Base-by-base conservation (phyloP, 2,888 invertebrate species). In the Steinernema carpocapsae region DNA sequence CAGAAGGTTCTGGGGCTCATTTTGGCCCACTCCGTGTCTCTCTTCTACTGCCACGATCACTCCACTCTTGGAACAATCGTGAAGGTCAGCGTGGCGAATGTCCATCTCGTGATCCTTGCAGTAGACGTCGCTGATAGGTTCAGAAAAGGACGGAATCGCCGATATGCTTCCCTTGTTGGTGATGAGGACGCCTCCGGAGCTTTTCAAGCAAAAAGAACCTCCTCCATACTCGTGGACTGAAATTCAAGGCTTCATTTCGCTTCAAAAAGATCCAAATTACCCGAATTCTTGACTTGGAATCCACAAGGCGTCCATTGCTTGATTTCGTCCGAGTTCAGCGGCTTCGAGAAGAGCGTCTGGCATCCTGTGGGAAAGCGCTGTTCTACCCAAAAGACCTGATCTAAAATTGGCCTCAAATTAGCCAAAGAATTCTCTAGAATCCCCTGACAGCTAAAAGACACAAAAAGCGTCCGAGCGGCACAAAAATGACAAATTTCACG, bases 151-250 rank as follows among this genome's bases (percentile, higher is more conserved):
- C 43, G 24, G 2, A 19, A 71, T 71, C 64, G 64, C 24, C 12
- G 71, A 45, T 7, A 71, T 71, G 17, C 14, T 45, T 4, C 71
- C 45, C 71, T 46, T 71, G 45, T 46, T 71, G 1, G 71, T 46
- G 42, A 81, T 37, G 7, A 81, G 75, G 14, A 88, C 43, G 86
- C 84, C 24, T 73, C 82, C 29, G 81, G 37, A 37, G 37, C 85
- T 56, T 79, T 80, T 76, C 1, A 88, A 87, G 74, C 85, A 83
- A 71, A 88, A 84, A 2, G 88, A 86, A 1, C 88, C 89, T 22
- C 89, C 89, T 24, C 89, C 89, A 82, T 89, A 89, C 76, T 89
- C 89, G 81, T 89, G 89, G 4, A 89, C 88, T 74, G 80, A 24
- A 79, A n/a, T n/a, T n/a, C n/a, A n/a, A 76, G 6, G n/a, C 4